Base-by-base conservation (phyloP, 2,888 invertebrate species). In the Melanargia galathea region DNA sequence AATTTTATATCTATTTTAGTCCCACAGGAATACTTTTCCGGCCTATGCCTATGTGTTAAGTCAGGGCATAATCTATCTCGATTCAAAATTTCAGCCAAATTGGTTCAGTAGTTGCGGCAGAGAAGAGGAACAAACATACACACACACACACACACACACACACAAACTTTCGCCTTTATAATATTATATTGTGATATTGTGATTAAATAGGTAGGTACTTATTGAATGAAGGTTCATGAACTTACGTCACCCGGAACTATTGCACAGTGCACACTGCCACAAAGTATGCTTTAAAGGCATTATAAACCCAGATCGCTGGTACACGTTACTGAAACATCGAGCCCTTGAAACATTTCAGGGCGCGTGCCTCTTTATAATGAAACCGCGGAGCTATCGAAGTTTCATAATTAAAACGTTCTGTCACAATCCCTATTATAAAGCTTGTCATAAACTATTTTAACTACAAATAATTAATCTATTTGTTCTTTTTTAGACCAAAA, bases 371-470 rank as follows among this genome's bases (percentile, higher is more conserved):
- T 16, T 5, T n/a, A 3, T 49, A 16, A 49, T 49, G 49, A 30
- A 49, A 30, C 49, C 30, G 30, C 49, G 30, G 18, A 30, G 10
- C 51, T 51, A 20, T 51, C 51, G 30, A 51, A 51, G 30, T 51
- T 51, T 30, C 51, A 18, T 20, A 51, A 51, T 51, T 51, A 51
- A 18, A 51, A 51, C 51, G 51, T 33, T 33, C 51, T 51, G 51
- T 33, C 18, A 33, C 51, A 18, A 13, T 18, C 16, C 30, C 18
- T 33, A 5, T 13, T 2, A 30, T 13, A 45, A 16, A 6, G 8
- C 7, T 10, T 2, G 24, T 2, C n/a, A 22, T n/a, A 26, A 24
- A 24, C 46, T 48, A n/a, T 48, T 48, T 26, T 24, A 1, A 26
- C n/a, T 24, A 11, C 13, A 1, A n/a, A 48, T 26, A 13, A n/a